Evolutionary conservation across 2,797 vertebrate genomes (phyloP), one percentile per base, ranked within the genome.

Genomic region (Pseudocheirus occidentalis): DNA sequence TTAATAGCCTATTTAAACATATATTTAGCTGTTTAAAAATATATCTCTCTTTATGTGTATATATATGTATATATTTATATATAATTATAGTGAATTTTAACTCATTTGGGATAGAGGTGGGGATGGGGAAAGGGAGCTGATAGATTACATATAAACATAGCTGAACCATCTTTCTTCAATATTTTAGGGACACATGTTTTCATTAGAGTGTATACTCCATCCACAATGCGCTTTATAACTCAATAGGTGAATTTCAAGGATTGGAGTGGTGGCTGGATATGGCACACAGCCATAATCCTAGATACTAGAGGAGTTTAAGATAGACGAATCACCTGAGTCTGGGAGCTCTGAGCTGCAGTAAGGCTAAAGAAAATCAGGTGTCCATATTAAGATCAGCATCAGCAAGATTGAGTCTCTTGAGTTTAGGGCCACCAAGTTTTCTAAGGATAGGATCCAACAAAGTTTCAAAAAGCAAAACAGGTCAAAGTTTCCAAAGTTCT

Each of bases 71-170:
- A 73, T 34, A 1, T 73, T 73, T 73, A 9, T 40, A 21, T 73
- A 18, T 73, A 73, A 73, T 21, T 73, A 40, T 73, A 73, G 66
- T 73, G 28, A 1, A 40, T 73, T 73, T 73, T 73, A 73, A 73
- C 6, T 73, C 16, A 73, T 21, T 21, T 73, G n/a, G 16, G 16
- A 73, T 73, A 0, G 66, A 73, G 16, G 0, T 40, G 6, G n/a
- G 91, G 89, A 91, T 66, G 40, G 4, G 4, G 21, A 66, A 3
- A 93, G 40, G 29, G 92, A 62, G 14, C 55, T 50, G 0, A 0
- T 90, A 96, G 53, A 31, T 89, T 95, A 95, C 96, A 11, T 50
- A 90, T 92, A 93, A 96, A 95, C 92, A 93, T 92, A 87, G 73
- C 18, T 73, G 6, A 73, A 73, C 21, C 16, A 21, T 40, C 16